phyloP scores from a whole-genome alignment of 2,113 vertebrate genomes.

The Passer domesticus region DNA sequence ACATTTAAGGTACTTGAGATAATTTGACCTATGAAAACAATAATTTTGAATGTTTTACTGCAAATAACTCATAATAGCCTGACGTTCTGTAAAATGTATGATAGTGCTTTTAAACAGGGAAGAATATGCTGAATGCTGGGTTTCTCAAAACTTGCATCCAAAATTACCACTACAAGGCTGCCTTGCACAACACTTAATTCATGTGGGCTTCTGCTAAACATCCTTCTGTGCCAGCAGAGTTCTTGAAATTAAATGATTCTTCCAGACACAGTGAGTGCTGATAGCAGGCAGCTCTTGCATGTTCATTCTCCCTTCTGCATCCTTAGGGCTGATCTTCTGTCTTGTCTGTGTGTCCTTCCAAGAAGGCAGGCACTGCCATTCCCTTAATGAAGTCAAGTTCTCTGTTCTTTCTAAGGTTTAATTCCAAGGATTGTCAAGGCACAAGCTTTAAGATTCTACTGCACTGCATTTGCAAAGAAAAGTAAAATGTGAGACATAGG shows the following conservation, averaged over 20 bases:
- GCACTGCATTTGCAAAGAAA: background rate
- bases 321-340: background rate
- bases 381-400: background rate
- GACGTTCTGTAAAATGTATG: background rate
- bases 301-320: background rate
- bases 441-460: background rate
- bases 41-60: background rate
- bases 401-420: background rate
- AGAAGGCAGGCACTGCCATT: background rate
- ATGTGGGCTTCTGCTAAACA: background rate
- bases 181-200: background rate
- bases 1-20: background rate
- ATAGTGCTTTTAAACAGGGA: background rate
- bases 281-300: background rate
- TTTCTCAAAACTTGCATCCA: background rate
- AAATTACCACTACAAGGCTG: background rate
- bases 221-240: background rate
- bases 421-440: background rate
- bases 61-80: background rate
- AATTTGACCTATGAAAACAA: background rate
- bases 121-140: background rate
- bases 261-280: background rate
- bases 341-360: background rate
- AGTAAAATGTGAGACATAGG: background rate
- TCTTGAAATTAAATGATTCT: background rate